Evolutionary conservation across 1,140 invertebrate genomes (phyloP), one percentile per base, ranked within the genome.

Genomic region (Charaxes varanes): DNA sequence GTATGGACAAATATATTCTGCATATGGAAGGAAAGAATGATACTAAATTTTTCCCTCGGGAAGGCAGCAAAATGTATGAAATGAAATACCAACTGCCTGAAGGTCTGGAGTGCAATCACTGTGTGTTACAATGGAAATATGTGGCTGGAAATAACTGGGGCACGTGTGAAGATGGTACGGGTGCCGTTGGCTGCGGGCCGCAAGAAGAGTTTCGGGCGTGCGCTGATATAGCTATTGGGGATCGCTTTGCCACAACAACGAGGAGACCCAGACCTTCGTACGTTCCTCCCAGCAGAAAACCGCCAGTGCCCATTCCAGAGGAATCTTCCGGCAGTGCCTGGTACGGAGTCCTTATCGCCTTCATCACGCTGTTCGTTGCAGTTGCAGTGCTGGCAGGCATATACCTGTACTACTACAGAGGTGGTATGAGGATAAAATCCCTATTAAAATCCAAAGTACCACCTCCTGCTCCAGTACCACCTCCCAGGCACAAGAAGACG

Each of bases 141-240:
- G 86, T 93, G 24, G 91, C 92, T 26, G 93, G 91, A 0, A 93
- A 93, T 58, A 93, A 92, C 62, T 93, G 92, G 92, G 91, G 91
- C 0, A 88, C 85, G 0, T 93, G 92, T 59, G 85, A 84, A 12
- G 90, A 93, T 56, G 91, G 91, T 1, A 88, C 87, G 21, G 90
- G 88, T 18, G 88, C 87, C 0, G 89, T 94, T 1, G 93, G 93
- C 1, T 96, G 94, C 64, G 94, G 94, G 0, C 90, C 90, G 0
- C 94, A 96, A 71, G 94, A 96, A 66, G 92, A 95, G 62, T 97
- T 96, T 63, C 87, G 94, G 4, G 90, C 92, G 0, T 96, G 94
- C 55, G 90, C 94, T 0, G 94, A 96, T 60, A 90, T 96, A 6
- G 82, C 87, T 1, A 91, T 97, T 10, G 88, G 86, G 0, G 87